Conservation (phyloP, 2,888 invertebrate species). For the Ennomos erosarius region DNA sequence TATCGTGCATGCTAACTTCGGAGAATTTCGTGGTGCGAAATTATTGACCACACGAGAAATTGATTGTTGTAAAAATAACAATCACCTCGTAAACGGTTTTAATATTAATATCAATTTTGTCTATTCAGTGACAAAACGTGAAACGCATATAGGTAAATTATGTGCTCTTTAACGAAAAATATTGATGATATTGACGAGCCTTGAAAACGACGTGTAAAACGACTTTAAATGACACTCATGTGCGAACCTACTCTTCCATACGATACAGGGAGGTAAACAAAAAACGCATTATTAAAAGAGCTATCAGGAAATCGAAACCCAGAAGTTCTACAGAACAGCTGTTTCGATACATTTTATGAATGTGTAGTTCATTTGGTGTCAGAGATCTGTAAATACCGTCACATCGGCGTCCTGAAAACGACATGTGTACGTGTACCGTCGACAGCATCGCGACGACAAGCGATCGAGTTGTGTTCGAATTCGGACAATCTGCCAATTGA, state of each 20-base stretch:
- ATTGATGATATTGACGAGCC: neutral
- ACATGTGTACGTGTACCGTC: constrained; percentile 33
- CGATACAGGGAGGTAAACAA: too few relatives aligned
- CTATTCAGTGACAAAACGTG: constrained; percentile 15
- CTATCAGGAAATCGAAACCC: neutral
- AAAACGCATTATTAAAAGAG: neutral
- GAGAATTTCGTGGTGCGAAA: constrained; percentile 45
- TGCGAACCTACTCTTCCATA: neutral
- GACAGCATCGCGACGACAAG: constrained; percentile 43
- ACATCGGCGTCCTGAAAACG: constrained; percentile 11
- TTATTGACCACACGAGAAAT: constrained; percentile 39
- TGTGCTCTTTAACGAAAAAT: constrained; percentile 15
- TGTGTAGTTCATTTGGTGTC: constrained; percentile 1
- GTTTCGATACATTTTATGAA: constrained; percentile 2
- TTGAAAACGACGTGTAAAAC: constrained; percentile 12
- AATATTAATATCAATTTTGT: constrained; percentile 28
- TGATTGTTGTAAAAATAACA: constrained; percentile 32
- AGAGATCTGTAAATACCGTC: constrained; percentile 14
- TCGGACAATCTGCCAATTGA: constrained; percentile 64
- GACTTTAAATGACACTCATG: constrained; percentile 3
- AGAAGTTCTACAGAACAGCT: neutral
- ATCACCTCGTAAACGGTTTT: constrained; percentile 34
- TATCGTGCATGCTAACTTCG: constrained; percentile 51
- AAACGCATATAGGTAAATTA: constrained; percentile 9
- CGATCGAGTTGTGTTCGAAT: constrained; percentile 48